Evolutionary conservation across 2,113 vertebrate species (phyloP).

Genomic region (Neodontobutis hainanensis): DNA sequence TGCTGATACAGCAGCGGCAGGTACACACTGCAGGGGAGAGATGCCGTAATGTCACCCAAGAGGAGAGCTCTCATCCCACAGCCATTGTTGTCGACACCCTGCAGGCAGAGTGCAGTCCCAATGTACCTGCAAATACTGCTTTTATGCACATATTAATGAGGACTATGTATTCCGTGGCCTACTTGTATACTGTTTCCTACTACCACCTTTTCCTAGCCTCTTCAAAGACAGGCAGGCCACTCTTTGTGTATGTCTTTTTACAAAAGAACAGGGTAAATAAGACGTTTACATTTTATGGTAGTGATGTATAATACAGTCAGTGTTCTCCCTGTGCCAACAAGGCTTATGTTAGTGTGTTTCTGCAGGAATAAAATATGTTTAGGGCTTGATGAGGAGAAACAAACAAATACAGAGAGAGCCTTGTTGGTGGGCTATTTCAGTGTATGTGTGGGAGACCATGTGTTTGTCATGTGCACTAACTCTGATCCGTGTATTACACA

Average conservation of each 20-base stretch:
- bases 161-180: conserved; percentile 13
- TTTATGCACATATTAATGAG: not conserved
- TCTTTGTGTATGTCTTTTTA: not conserved
- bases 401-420: not conserved
- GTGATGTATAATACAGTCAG: not conserved
- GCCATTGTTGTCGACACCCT: conserved; percentile 45
- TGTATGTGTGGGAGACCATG: not conserved
- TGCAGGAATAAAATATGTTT: conserved; percentile 14
- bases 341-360: conserved; percentile 17
- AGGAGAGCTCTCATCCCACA: conserved; percentile 51
- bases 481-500: not conserved
- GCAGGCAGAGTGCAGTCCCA: not conserved
- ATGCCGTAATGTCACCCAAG: conserved; percentile 44
- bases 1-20: conserved; percentile 59
- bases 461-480: conserved; percentile 1
- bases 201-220: not conserved
- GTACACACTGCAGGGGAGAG: conserved; percentile 28
- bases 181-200: not conserved
- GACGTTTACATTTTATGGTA: too few relatives aligned
- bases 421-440: not conserved
- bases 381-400: not conserved
- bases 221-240: not conserved
- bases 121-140: not conserved
- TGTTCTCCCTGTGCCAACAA: not conserved
- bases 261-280: not conserved